Base-by-base conservation (phyloP, 1,140 invertebrate species). In the Drosophila littoralis region DNA sequence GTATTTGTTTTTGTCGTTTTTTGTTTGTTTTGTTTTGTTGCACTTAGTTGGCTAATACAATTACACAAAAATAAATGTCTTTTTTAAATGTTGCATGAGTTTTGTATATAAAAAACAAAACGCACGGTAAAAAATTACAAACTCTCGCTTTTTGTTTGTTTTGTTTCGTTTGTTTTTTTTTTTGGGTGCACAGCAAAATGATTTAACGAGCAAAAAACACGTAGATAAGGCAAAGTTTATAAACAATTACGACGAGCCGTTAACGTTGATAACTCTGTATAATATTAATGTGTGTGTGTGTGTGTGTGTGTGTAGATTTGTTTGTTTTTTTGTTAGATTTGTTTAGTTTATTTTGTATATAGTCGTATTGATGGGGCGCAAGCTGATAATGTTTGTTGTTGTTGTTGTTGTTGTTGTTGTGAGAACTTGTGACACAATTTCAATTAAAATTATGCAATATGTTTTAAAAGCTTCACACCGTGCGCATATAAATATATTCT, bases 61-160 rank as follows among this genome's bases (percentile, higher is more conserved):
- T 75, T 78, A 89, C 77, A 81, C 69, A 68, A 83, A 75, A 73
- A 81, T 72, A 89, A 89, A 88, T 77, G 75, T 77, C 75, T 77
- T 77, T 77, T 77, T 67, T 72, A 72, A 57, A 57, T 73, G 65
- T 77, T 48, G 65, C 59, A 33, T 55, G 35, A 54, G 65, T 45
- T 43, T 73, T 57, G 54, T 22, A 48, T n/a, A 17, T 17, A 28
- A 60, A 33, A 33, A 67, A 55, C 38, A 64, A 64, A 64, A 64
- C 15, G 43, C 60, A 43, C 61, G 7, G 15, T 50, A 46, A 72
- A 72, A 76, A 73, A 57, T 57, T 73, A 73, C 57, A 70, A 69
- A 50, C 59, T 50, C 10, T 51, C 79, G 68, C 78, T 68, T 73
- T 54, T 81, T 63, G 50, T 65, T 55, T 48, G 57, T 73, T 52